These are phyloP conservation scores for Furcifer pardalis DNA, from an alignment of 2,797 vertebrate genomes.

Conservation along the genomic window DNA sequence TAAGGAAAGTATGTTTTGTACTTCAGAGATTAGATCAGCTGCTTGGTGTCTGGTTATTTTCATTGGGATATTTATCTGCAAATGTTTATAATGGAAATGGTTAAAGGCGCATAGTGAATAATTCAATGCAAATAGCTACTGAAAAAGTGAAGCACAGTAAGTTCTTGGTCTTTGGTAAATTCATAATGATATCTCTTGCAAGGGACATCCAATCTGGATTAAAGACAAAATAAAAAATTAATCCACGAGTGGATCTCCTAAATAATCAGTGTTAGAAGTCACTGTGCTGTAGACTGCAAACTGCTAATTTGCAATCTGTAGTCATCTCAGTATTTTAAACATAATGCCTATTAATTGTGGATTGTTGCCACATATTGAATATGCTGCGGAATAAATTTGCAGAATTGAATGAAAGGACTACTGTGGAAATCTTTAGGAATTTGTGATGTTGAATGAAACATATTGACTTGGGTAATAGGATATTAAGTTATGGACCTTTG, in stretches of 20 bases:
- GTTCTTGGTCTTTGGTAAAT: neutral
- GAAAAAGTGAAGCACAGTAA: neutral
- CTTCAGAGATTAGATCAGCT: neutral
- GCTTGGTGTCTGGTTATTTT: fast-evolving
- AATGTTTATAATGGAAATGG: neutral
- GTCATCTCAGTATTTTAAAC: neutral
- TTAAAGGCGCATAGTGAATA: neutral
- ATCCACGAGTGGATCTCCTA: neutral
- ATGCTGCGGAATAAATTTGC: neutral
- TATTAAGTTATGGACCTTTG: no score
- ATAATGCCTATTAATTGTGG: neutral
- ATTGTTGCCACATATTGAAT: no score
- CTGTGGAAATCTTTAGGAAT: no score
- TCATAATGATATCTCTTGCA: neutral
- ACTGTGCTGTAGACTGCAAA: neutral
- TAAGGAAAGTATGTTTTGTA: neutral
- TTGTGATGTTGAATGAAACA: no score
- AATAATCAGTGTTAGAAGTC: no score
- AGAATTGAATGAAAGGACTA: no score
- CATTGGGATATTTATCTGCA: fast-evolving
- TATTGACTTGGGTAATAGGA: no score
- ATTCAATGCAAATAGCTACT: neutral
- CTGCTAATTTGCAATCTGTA: neutral
- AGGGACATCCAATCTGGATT: neutral
- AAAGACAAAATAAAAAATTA: neutral